A percentile compares a stretch with the other conserved stretches of the same genome.
Conservation (phyloP, 1,140 invertebrate genomes). For the Eciton burchellii region DNA sequence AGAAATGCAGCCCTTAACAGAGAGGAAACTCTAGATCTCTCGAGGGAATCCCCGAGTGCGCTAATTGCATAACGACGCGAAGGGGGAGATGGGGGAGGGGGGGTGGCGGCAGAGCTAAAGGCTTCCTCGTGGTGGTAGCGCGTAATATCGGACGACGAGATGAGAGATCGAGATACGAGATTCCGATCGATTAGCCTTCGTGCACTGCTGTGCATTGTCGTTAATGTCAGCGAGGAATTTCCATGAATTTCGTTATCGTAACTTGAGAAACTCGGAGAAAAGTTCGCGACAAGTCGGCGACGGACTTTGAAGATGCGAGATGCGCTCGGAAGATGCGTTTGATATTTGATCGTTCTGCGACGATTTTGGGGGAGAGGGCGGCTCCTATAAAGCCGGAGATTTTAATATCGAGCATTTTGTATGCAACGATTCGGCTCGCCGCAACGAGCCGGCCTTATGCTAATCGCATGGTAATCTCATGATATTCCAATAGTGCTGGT, state of each 20-base stretch:
- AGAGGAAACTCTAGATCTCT: slow-evolving; percentile 71
- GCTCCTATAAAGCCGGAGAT: slow-evolving; percentile 12
- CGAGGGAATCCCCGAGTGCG: slow-evolving; percentile 70
- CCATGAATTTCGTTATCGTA: neutral
- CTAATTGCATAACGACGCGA: slow-evolving; percentile 78
- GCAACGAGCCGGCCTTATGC: neutral
- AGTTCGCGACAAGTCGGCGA: too few relatives aligned
- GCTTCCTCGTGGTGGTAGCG: slow-evolving; percentile 6
- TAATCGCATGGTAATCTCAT: slow-evolving; percentile 31
- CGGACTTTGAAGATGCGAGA: neutral
- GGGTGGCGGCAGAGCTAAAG: slow-evolving; percentile 25
- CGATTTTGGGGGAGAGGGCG: neutral
- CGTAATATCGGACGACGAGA: slow-evolving; percentile 37
- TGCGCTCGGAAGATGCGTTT: neutral
- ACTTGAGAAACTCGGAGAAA: neutral
- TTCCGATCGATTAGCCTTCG: slow-evolving; percentile 28
- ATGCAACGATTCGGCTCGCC: slow-evolving; percentile 32
- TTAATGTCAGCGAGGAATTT: too few relatives aligned
- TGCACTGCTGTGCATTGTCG: too few relatives aligned
- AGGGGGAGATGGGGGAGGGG: neutral
- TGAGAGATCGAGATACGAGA: slow-evolving; percentile 21
- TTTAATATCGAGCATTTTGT: slow-evolving; percentile 25
- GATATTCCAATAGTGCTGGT: slow-evolving; percentile 12
- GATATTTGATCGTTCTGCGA: neutral
- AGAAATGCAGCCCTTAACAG: slow-evolving; percentile 66